Conservation (phyloP, 2,113 vertebrate species). For the Nestor notabilis region DNA sequence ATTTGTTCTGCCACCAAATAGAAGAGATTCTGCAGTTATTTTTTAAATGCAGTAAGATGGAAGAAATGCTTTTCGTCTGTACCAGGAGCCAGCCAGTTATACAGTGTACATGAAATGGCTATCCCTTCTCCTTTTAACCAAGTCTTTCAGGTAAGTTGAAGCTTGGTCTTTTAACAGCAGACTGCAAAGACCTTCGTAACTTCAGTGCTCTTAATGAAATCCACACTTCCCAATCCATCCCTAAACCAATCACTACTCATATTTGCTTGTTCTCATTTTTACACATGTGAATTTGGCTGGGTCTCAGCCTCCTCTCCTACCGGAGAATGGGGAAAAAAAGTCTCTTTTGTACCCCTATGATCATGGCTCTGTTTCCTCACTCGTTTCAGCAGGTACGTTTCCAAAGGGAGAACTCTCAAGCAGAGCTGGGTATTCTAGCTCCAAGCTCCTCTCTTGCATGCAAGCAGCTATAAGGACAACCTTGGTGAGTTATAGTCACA, state of each 20-base stretch:
- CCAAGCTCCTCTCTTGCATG: neutral
- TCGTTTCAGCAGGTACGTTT: neutral
- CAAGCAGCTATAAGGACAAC: neutral
- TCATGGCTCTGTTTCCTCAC: neutral
- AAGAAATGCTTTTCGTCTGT: neutral
- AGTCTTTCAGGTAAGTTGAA: neutral
- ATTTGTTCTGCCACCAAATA: neutral
- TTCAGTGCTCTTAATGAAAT: neutral
- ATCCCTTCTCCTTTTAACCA: neutral
- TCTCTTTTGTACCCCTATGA: neutral
- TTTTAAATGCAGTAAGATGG: neutral
- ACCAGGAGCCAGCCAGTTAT: neutral
- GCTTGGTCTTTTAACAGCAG: neutral
- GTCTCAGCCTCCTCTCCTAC: neutral
- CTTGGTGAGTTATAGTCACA: neutral
- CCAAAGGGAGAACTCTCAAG: neutral
- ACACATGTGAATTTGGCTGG: neutral
- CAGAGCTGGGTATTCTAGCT: neutral
- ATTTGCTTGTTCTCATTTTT: neutral
- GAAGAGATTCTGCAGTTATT: neutral
- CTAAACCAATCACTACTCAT: neutral
- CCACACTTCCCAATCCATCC: neutral
- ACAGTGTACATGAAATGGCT: neutral
- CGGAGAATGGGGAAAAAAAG: neutral
- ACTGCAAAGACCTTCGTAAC: neutral